Conservation (phyloP, 2,113 vertebrate species). For the Chaenocephalus aceratus region DNA sequence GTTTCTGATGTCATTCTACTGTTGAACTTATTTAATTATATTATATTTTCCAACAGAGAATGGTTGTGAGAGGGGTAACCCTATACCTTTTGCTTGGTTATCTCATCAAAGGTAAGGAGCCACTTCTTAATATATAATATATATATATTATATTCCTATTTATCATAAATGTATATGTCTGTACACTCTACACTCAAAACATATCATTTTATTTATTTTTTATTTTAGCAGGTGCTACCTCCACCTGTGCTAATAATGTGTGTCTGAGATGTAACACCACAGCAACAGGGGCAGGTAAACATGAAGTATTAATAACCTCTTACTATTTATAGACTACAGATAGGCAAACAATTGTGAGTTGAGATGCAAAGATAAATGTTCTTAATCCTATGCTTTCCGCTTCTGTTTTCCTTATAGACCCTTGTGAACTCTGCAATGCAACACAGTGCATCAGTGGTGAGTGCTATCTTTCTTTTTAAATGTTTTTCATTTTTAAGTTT, state of each 20-base stretch:
- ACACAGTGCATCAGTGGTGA: not conserved
- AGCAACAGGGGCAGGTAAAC: not conserved
- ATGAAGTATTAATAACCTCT: not conserved
- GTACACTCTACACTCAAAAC: not conserved
- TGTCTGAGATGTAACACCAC: conserved; percentile 22
- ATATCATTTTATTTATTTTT: not conserved
- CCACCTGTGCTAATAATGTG: not conserved
- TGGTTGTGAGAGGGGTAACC: conserved; percentile 17
- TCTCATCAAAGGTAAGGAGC: conserved; percentile 46
- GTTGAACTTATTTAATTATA: not conserved
- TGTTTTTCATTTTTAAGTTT: too few relatives aligned
- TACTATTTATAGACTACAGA: too few relatives aligned
- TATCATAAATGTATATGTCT: not conserved
- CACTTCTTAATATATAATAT: not conserved
- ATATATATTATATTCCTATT: not conserved
- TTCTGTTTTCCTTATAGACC: conserved; percentile 23
- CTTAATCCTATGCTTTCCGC: not conserved
- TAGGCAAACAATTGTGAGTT: not conserved
- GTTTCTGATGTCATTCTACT: not conserved
- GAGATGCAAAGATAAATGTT: conserved; percentile 5
- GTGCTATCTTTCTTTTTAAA: conserved; percentile 15
- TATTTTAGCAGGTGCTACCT: conserved; percentile 13
- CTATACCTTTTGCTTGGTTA: conserved; percentile 18
- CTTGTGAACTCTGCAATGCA: rapidly evolving
- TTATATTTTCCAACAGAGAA: conserved; percentile 28